Base-by-base conservation (phyloP, 2,888 invertebrate genomes). In the Pristionchus japonicus region DNA sequence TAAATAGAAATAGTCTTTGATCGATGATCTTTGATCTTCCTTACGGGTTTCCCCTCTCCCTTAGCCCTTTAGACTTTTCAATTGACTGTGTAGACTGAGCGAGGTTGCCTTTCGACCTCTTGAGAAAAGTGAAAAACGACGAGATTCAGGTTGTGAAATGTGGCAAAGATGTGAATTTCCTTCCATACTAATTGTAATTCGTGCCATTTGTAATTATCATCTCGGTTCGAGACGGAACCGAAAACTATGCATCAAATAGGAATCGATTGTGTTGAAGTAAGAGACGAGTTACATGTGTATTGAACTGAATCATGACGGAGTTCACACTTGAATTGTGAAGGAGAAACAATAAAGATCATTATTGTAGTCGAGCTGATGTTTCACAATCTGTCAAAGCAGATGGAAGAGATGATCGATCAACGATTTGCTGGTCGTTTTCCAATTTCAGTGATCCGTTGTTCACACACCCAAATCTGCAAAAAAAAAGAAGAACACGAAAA, bases 261-360 rank as follows among this genome's bases (percentile, higher is more conserved):
- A 37, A 74, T 74, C 74, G 74, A 74, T 74, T 74, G 74, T 74
- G n/a, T 74, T 74, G 37, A n/a, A n/a, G n/a, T n/a, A n/a, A 23
- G 23, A 27, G 40, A 74, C 74, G 74, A 74, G 74, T 74, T 74
- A 40, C 74, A 74, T 74, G 74, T 74, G 74, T 74, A 74, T 74
- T 74, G 64, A 67, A 67, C 64, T 40, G 74, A 74, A 74, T 74
- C 74, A 74, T 74, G 74, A 74, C 74, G 74, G 40, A 23, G 74
- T 40, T n/a, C 40, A 74, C 40, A 67, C 64, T 23, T 23, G 40
- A 40, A 74, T 40, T 74, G 74, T 40, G 74, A 74, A 74, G 23
- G 37, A 40, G 34, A 13, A 43, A 34, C 67, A 34, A 74, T 74
- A 74, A 74, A 74, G 64, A 67, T 27, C 11, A 13, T 15, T 1